A percentile compares a stretch with the other conserved stretches of the same genome.
phyloP scores from a whole-genome alignment of 2,797 vertebrate genomes.

The Pogoniulus pusillus region DNA sequence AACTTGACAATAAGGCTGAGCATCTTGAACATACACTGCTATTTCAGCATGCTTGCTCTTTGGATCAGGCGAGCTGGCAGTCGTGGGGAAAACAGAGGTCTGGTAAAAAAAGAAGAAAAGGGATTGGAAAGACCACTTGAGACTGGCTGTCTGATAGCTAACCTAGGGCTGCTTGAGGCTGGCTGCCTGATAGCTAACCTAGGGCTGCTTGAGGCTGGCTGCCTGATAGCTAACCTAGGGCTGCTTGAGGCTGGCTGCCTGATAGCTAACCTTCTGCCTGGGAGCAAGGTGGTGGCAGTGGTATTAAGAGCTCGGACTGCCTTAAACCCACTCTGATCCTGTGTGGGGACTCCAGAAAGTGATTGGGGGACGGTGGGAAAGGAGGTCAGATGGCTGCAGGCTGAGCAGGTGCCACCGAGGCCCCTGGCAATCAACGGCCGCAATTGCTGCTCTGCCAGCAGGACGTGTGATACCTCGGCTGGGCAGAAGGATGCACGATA shows the following conservation, averaged over 20 bases:
- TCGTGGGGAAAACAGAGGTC: neutral
- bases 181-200: accelerated
- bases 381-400: constrained; percentile 35
- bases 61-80: neutral
- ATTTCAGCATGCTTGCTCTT: neutral
- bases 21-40: neutral
- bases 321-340: neutral
- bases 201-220: neutral
- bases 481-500: neutral
- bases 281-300: neutral
- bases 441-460: neutral
- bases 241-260: neutral
- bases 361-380: neutral
- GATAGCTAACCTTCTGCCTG: neutral
- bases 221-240: neutral
- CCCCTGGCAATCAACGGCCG: neutral
- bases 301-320: neutral
- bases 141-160: too few relatives aligned
- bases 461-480: neutral
- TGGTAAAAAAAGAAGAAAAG: neutral
- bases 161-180: too few relatives aligned
- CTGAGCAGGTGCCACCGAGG: constrained; percentile 1
- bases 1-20: neutral
- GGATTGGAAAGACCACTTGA: too few relatives aligned
- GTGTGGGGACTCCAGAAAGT: neutral